Conservation (phyloP, 1,140 invertebrate species). For the Procambarus virginalis region DNA sequence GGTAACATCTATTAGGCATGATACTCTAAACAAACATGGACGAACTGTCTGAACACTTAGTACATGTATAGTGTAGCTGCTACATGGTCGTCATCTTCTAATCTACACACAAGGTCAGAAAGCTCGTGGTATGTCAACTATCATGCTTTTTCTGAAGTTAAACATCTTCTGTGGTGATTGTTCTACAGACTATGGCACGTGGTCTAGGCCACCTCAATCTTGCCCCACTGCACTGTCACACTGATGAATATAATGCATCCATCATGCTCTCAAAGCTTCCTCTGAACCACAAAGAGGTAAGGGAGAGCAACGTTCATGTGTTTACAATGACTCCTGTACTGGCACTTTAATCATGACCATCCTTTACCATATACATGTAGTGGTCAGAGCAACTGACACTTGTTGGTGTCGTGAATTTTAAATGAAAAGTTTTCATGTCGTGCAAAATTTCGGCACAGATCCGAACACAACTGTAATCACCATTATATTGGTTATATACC, state of each 20-base stretch:
- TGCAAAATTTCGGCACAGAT: conserved; percentile 17
- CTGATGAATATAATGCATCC: conserved; percentile 30
- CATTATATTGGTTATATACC: background rate
- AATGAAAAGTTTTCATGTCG: background rate
- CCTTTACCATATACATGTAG: background rate
- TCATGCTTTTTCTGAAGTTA: conserved; percentile 45
- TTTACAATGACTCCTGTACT: background rate
- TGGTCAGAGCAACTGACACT: background rate
- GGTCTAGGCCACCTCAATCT: conserved; percentile 22
- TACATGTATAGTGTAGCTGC: conserved; percentile 29
- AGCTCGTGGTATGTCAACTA: conserved; percentile 55
- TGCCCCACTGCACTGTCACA: background rate
- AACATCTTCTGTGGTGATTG: conserved; percentile 10
- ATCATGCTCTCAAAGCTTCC: conserved; percentile 9
- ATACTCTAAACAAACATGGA: conserved; percentile 56
- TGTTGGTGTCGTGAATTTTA: background rate
- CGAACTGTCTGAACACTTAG: conserved; percentile 58
- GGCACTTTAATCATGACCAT: background rate
- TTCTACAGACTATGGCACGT: conserved; percentile 37
- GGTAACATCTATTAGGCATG: conserved; percentile 53
- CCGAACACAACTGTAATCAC: conserved; percentile 19
- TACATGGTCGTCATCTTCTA: conserved; percentile 16
- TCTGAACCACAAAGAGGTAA: conserved; percentile 6
- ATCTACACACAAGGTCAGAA: conserved; percentile 51
- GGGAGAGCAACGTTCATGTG: background rate